phyloP scores from a whole-genome alignment of 2,888 invertebrate species.

The Campoplex nolae region DNA sequence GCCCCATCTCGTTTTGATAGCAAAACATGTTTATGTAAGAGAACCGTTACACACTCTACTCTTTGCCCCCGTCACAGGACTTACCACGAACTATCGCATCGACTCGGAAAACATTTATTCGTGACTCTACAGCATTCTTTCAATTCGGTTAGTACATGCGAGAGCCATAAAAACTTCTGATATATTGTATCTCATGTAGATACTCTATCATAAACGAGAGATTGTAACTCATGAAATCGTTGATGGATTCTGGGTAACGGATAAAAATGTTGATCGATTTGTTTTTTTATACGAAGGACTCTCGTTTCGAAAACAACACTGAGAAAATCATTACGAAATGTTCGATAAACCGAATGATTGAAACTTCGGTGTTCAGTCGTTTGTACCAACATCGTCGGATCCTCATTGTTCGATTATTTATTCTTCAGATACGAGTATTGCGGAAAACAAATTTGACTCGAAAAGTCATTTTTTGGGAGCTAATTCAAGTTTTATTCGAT shows the following conservation, averaged over 20 bases:
- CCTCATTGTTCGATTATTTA: not conserved
- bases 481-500: not conserved
- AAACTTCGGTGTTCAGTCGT: not conserved
- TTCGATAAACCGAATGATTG: not conserved
- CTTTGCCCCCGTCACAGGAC: constrained; percentile 44
- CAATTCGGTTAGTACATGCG: constrained; percentile 31
- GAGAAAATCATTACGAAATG: not conserved
- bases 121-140: constrained; percentile 63
- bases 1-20: constrained; percentile 37
- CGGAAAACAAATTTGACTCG: too few species aligned
- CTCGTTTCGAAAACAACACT: not conserved
- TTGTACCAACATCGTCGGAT: not conserved
- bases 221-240: constrained; percentile 35
- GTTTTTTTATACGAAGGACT: not conserved
- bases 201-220: constrained; percentile 57
- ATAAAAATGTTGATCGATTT: not conserved
- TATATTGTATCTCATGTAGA: constrained; percentile 40
- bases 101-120: constrained; percentile 45
- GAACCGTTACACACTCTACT: constrained; percentile 40
- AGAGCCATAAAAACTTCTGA: constrained; percentile 55
- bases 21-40: constrained; percentile 33
- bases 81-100: constrained; percentile 41
- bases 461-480: not conserved
- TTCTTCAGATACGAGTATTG: not conserved
- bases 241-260: not conserved